Evolutionary conservation across 2,113 vertebrate species (phyloP), one percentile per base, ranked within the genome.

Genomic region (Cebus imitator): DNA sequence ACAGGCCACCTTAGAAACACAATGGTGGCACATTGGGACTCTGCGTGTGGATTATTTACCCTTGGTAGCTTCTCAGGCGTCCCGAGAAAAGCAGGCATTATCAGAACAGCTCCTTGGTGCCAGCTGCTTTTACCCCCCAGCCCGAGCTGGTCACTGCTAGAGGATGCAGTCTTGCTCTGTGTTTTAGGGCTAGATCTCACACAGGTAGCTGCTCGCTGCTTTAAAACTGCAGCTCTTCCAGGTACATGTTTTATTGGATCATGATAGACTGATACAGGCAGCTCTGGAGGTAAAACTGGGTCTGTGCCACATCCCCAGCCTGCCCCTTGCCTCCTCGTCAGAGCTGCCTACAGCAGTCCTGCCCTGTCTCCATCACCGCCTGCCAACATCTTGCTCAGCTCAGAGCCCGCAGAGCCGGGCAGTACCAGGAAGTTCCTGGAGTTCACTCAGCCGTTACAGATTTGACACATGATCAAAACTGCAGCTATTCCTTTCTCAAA

Each of bases 401-500:
- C 52, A 18, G 75, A 57, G 52, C 70, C 81, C 57, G 23, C 37
- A 10, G 57, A 90, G 76, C 84, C n/a, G 82, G 95, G 72, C 52
- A 48, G 92, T 16, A 1, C 37, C 16, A 37, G 64, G 95, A 79
- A 17, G 78, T 83, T 93, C 72, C 85, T 17, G 0, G 55, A 91
- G 81, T 92, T 68, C 72, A 13, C 96, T 98, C 96, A 98, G 86
- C 64, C 64, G 2, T 97, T 93, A 40, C 80, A 95, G 85, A 91
- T 95, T 94, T 95, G 93, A 98, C 96, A 96, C 50, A 81, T 2
- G 21, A 89, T 96, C 91, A 97, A 98, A 98, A 78, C 91, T 75
- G 94, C 96, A 95, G 92, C 68, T 66, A 91, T 96, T 98, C 75
- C 12, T 87, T 95, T 96, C 94, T 83, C 91, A 89, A 93, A 98